Evolutionary conservation across 2,113 vertebrate genomes (phyloP).

Genomic region (Odontophorus gujanensis): DNA sequence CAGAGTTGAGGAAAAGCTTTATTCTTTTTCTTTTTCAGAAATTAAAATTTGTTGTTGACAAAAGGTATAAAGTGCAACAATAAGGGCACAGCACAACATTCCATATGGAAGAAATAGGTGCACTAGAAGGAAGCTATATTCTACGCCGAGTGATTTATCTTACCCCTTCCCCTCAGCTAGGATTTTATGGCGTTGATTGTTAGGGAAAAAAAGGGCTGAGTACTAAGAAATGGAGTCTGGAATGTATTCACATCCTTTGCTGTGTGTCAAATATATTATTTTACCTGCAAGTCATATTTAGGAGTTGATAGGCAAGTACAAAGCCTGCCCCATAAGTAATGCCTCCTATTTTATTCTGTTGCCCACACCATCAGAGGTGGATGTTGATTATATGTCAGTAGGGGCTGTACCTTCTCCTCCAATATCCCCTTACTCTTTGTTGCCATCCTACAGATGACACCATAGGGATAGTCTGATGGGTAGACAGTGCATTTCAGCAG

Average conservation of each 20-base stretch:
- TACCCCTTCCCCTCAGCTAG: background rate
- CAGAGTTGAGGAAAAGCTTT: background rate
- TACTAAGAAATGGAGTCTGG: background rate
- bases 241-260: background rate
- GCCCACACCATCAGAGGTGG: too few species aligned
- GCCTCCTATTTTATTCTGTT: too few species aligned
- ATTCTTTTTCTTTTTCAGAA: background rate
- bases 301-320: background rate
- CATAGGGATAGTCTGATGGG: too few species aligned
- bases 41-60: conserved; percentile 20
- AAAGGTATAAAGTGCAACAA: background rate
- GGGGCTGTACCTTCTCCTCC: too few species aligned
- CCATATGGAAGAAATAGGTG: background rate
- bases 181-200: background rate
- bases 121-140: background rate
- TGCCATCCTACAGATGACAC: too few species aligned
- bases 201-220: background rate
- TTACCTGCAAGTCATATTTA: background rate
- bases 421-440: too few species aligned
- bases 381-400: too few species aligned
- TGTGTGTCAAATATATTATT: background rate
- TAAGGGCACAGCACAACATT: background rate
- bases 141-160: background rate
- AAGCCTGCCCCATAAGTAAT: too few species aligned
- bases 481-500: too few species aligned